phyloP scores from a whole-genome alignment of 2,888 invertebrate genomes.

The Drosophila meridionalis region DNA sequence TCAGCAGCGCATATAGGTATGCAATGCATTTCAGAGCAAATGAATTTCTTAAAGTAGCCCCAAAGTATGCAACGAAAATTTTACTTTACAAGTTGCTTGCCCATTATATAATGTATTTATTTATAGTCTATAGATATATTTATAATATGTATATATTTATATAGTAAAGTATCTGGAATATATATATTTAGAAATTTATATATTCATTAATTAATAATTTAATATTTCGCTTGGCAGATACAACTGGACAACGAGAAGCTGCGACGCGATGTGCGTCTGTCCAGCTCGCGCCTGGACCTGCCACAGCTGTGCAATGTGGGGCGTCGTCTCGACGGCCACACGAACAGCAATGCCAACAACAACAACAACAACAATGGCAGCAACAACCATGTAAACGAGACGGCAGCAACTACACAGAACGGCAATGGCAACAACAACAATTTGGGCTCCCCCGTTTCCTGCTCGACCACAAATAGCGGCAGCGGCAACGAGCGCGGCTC shows the following conservation, averaged over 20 bases:
- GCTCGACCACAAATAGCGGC: slow-evolving; percentile 83
- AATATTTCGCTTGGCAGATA: slow-evolving; percentile 70
- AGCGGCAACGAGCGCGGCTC: slow-evolving; percentile 83
- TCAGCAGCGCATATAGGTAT: slow-evolving; percentile 11
- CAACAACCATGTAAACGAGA: slow-evolving; percentile 49
- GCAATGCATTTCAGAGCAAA: background rate
- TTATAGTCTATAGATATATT: too few species aligned
- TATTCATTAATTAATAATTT: background rate
- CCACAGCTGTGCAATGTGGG: slow-evolving; percentile 82
- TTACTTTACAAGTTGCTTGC: too few species aligned
- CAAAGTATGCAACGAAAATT: slow-evolving; percentile 1
- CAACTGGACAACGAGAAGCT: slow-evolving; percentile 85
- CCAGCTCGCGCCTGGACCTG: slow-evolving; percentile 82
- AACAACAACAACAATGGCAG: slow-evolving; percentile 60
- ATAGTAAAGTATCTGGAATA: background rate
- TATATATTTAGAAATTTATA: background rate
- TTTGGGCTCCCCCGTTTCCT: slow-evolving; percentile 82
- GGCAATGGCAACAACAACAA: slow-evolving; percentile 78
- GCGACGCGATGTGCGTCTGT: slow-evolving; percentile 84
- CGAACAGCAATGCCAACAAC: slow-evolving; percentile 74
- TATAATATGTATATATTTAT: background rate
- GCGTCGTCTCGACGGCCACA: slow-evolving; percentile 82
- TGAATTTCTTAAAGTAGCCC: background rate
- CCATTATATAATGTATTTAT: too few species aligned
- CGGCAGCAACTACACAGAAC: slow-evolving; percentile 36